Conservation (phyloP, 2,888 invertebrate species). For the Brenthis ino region DNA sequence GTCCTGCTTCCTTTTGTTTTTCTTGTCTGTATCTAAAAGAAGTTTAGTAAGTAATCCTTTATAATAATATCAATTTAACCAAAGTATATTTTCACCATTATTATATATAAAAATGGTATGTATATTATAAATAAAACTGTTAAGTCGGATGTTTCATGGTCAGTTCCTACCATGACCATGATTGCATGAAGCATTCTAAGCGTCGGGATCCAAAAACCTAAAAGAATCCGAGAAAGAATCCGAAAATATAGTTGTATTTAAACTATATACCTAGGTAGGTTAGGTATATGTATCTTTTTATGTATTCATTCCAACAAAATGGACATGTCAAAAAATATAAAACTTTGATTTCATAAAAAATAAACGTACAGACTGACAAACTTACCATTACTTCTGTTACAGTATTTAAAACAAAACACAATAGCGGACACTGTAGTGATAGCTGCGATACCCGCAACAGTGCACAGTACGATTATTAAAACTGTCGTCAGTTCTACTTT, state of each 20-base stretch:
- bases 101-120: no score
- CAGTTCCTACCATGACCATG: no score
- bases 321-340: background rate
- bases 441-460: constrained; percentile 16
- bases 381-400: constrained; percentile 64
- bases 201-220: no score
- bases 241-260: no score
- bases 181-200: no score
- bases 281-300: no score
- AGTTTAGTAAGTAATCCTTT: background rate
- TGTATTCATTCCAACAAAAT: background rate
- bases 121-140: no score
- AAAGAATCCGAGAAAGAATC: no score
- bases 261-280: no score
- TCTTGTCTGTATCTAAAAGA: constrained; percentile 9
- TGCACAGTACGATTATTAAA: constrained; percentile 15
- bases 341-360: no score
- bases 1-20: constrained; percentile 49
- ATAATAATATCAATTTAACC: background rate
- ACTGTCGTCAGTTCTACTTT: constrained; percentile 26
- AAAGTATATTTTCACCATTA: background rate
- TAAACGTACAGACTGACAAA: constrained; percentile 22
- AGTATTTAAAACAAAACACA: constrained; percentile 85
- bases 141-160: no score
- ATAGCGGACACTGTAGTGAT: constrained; percentile 89